A percentile compares a stretch with the other conserved stretches of the same genome.
Evolutionary conservation across 2,797 vertebrate species (phyloP).

Genomic region (Danionella dracula): DNA sequence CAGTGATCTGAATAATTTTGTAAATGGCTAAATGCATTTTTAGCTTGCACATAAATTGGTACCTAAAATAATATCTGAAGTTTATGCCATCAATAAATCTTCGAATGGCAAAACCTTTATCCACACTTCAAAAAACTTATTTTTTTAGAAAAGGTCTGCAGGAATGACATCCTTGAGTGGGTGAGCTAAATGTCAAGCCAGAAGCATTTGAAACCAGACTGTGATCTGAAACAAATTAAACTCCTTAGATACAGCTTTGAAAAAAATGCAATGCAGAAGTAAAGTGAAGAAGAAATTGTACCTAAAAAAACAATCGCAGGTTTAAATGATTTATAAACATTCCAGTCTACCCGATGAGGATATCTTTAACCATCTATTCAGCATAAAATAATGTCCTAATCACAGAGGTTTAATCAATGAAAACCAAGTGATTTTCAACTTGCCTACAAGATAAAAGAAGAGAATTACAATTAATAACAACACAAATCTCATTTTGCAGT

Average conservation of each 20-base stretch:
- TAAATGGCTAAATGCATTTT: too few species aligned
- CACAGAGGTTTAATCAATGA: background rate
- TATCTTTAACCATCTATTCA: background rate
- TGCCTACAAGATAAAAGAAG: too few species aligned
- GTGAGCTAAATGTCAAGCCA: slow-evolving; percentile 25
- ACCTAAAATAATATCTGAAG: too few species aligned
- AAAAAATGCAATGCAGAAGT: background rate
- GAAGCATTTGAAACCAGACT: background rate
- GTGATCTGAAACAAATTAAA: background rate
- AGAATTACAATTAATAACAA: background rate
- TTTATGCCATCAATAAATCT: background rate
- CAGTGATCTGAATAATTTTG: background rate
- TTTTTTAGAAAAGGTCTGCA: background rate
- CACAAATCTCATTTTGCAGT: background rate
- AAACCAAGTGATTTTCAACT: background rate
- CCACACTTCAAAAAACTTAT: too few species aligned
- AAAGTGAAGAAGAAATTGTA: background rate
- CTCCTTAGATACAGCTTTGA: background rate
- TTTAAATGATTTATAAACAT: background rate
- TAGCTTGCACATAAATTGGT: too few species aligned
- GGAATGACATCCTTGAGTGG: background rate
- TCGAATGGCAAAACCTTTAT: too few species aligned
- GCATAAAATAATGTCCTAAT: background rate
- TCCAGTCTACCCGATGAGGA: background rate
- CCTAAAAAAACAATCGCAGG: background rate